Conservation (phyloP, 2,797 vertebrate species). For the Xiphophorus birchmanni region DNA sequence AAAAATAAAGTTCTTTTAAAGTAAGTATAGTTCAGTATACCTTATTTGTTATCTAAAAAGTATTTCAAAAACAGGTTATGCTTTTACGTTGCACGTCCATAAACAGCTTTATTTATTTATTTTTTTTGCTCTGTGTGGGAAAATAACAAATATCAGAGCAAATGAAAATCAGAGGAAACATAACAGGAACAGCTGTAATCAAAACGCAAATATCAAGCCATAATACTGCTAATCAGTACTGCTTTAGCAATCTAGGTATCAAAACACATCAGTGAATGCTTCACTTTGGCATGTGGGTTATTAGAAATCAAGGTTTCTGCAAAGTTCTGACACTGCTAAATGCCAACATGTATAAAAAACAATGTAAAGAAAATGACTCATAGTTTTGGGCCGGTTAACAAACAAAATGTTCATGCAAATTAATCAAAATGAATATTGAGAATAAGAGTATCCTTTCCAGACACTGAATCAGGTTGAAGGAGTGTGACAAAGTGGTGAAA, state of each 20-base stretch:
- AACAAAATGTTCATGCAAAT: background rate
- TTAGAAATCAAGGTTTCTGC: background rate
- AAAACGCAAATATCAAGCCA: conserved; percentile 4
- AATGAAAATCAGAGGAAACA: conserved; percentile 4
- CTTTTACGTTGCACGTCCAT: background rate
- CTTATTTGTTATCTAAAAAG: background rate
- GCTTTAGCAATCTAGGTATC: background rate
- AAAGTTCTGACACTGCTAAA: background rate
- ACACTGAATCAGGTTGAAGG: background rate
- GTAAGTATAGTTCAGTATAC: background rate
- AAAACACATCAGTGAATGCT: background rate
- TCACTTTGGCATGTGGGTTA: background rate
- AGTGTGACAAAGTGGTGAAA: background rate
- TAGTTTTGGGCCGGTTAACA: background rate
- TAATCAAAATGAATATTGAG: background rate
- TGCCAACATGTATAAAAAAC: background rate
- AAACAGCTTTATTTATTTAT: background rate
- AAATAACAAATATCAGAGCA: background rate
- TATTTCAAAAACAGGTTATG: background rate
- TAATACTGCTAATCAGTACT: conserved; percentile 7
- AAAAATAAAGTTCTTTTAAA: background rate
- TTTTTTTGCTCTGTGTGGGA: background rate
- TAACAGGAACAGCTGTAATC: background rate
- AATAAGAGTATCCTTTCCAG: background rate
- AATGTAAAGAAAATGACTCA: background rate